These are phyloP conservation scores for Himalopsyche kuldschensis DNA, from an alignment of 2,888 invertebrate genomes.

Conservation along the genomic window DNA sequence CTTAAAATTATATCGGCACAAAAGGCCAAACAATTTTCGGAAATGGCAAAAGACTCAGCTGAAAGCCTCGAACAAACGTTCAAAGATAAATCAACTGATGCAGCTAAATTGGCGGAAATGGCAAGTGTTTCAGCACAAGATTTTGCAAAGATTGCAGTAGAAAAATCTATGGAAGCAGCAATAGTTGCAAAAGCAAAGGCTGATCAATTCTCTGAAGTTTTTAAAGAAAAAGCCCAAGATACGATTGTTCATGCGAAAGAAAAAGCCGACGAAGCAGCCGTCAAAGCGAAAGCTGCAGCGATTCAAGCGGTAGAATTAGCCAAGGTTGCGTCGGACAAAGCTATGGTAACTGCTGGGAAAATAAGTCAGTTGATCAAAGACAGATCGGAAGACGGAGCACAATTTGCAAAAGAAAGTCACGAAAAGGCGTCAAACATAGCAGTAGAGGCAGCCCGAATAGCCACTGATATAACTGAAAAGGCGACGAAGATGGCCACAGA, in stretches of 20 bases:
- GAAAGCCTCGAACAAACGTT: constrained; percentile 3
- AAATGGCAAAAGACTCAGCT: constrained; percentile 19
- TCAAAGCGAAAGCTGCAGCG: background rate
- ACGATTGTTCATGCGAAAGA: background rate
- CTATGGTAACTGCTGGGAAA: background rate
- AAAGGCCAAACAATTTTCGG: constrained; percentile 19
- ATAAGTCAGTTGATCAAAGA: constrained; percentile 1
- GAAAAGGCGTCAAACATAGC: constrained; percentile 1
- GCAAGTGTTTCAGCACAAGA: background rate
- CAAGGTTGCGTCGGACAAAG: constrained; percentile 13
- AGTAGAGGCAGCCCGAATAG: background rate
- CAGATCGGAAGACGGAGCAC: background rate
- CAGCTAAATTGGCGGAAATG: background rate
- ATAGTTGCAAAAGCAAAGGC: background rate
- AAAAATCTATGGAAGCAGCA: background rate
- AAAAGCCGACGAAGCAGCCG: constrained; percentile 8
- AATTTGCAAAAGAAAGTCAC: background rate
- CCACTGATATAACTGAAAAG: background rate
- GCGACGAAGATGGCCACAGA: background rate
- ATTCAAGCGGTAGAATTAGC: background rate
- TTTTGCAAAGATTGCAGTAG: background rate
- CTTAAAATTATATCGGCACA: background rate
- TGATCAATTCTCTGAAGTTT: constrained; percentile 6
- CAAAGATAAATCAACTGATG: constrained; percentile 6
- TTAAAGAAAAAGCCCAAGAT: background rate